Evolutionary conservation across 2,888 invertebrate genomes (phyloP).

Genomic region (Drosophila sordidapex): DNA sequence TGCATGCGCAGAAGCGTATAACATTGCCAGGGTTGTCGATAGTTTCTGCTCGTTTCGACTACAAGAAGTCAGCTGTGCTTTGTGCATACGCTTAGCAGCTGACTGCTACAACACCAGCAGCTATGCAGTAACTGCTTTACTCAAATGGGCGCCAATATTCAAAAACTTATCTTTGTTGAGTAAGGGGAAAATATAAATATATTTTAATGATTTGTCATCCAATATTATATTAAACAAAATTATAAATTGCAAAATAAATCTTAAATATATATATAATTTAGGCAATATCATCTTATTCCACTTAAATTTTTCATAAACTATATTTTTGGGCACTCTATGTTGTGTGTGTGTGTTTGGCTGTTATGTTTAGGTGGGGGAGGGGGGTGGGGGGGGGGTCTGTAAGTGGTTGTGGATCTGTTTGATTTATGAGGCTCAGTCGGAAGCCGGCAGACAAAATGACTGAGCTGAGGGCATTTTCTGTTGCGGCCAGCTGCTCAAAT

Average conservation of each 20-base stretch:
- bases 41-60: conserved; percentile 20
- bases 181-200: not conserved
- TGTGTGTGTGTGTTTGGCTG: not conserved
- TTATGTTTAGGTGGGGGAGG: too few species aligned
- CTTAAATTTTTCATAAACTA: too few species aligned
- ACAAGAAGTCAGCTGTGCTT: not conserved
- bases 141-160: conserved; percentile 13
- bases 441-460: conserved; percentile 48
- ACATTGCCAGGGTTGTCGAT: conserved; percentile 14
- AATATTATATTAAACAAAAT: not conserved
- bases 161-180: not conserved
- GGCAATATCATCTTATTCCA: not conserved
- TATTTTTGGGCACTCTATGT: not conserved
- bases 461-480: conserved; percentile 15
- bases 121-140: not conserved
- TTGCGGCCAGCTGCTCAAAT: conserved; percentile 16
- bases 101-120: conserved; percentile 15
- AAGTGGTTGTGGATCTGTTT: conserved; percentile 49
- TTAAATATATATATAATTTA: too few species aligned
- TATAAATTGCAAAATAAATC: not conserved
- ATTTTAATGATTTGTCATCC: not conserved
- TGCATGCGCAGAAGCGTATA: not conserved
- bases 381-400: not conserved
- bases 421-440: conserved; percentile 58
- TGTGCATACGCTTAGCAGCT: not conserved